Base-by-base conservation (phyloP, 2,888 invertebrate genomes). In the Eupelmus urozonus region DNA sequence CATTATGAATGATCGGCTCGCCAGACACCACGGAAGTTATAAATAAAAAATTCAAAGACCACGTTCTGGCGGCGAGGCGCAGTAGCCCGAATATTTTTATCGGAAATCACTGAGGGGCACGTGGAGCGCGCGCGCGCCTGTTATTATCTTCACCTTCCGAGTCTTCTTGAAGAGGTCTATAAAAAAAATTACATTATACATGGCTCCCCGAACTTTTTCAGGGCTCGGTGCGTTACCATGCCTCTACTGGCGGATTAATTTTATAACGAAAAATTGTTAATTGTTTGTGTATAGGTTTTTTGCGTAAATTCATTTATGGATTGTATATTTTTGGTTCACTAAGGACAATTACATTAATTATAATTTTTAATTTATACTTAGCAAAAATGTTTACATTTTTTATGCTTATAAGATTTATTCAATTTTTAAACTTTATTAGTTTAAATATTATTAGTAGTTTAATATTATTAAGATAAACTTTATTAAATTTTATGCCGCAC, bases 11-110 rank as follows among this genome's bases (percentile, higher is more conserved):
- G 45, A 45, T 7, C 2, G 45, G 13, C 27, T 40, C 18, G 23
- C 49, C 74, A 60, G 67, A 67, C 4, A 13, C 67, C 25, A 13
- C 53, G n/a, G 27, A 40, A 62, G 67, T 62, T 75, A 62, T 62
- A 75, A 75, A 69, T 69, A 69, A 75, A 67, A 63, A 53, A 53
- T 40, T 9, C 9, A 45, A 7, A 45, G 45, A 51, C n/a, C n/a
- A 65, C 20, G 45, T 63, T 55, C 53, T 5, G 13, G 27, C 53
- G 62, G 27, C 62, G 42, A 62, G 67, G 62, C 42, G 55, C 57
- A 42, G 11, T 27, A n/a, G 57, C 55, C 57, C 5, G 49, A 70
- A 71, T 55, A 70, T 49, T 65, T 63, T 63, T 76, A 77, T 77
- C 77, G 20, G 11, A 60, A 71, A 66, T 59, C n/a, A 65, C 25